A percentile compares a stretch with the other conserved stretches of the same genome.
Conservation (phyloP, 2,797 vertebrate genomes). For the Pipistrellus pygmaeus region DNA sequence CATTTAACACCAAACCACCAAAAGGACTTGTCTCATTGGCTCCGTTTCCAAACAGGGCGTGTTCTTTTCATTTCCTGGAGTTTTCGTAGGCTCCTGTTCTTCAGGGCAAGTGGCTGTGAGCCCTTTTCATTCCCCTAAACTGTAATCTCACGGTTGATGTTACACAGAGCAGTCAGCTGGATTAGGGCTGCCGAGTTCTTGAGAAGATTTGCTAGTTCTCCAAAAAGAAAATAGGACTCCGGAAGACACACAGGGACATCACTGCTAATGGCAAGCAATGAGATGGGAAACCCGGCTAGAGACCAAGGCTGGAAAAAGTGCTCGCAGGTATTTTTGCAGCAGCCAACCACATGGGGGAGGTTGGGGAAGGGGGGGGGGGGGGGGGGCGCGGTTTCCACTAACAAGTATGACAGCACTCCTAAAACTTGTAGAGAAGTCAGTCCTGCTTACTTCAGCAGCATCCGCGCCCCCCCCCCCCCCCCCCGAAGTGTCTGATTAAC, state of each 20-base stretch:
- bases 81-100: conserved; percentile 11
- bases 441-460: conserved; percentile 29
- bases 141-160: neutral
- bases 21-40: conserved; percentile 24
- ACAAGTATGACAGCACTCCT: neutral
- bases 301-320: neutral
- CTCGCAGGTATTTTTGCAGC: neutral
- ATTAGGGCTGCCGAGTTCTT: neutral
- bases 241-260: neutral
- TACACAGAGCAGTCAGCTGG: neutral
- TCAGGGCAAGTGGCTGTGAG: neutral
- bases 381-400: neutral
- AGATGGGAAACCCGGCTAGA: neutral
- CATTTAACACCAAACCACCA: neutral
- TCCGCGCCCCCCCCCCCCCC: neutral
- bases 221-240: conserved; percentile 3
- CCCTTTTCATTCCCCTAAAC: conserved; percentile 46
- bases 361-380: neutral
- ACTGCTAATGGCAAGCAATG: neutral
- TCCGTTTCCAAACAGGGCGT: neutral
- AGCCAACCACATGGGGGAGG: neutral
- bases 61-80: conserved; percentile 62
- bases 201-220: conserved; percentile 1
- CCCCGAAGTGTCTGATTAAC: conserved; percentile 50
- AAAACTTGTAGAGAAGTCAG: neutral